Evolutionary conservation across 2,888 invertebrate species (phyloP), one percentile per base, ranked within the genome.

Genomic region (Drosophila emarginata): DNA sequence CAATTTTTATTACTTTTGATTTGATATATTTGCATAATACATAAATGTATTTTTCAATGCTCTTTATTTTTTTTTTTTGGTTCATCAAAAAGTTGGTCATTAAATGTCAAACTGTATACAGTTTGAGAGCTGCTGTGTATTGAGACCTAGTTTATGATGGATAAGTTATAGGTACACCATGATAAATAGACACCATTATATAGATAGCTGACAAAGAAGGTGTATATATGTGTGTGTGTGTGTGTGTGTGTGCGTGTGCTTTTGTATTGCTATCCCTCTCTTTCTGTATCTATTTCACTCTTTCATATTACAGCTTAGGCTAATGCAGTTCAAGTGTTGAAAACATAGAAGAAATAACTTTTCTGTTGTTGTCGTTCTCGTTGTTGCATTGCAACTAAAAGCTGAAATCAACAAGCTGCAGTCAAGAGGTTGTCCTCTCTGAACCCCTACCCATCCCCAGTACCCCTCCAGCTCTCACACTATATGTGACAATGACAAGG

Each of bases 261-360:
- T n/a, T n/a, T n/a, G n/a, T 9, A 4, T 23, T 26, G 15, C 40
- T 15, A 7, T 45, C 45, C 14, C 39, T 14, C 39, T 14, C 14
- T 14, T 5, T 5, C 14, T 39, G 5, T 14, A n/a, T 39, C 39
- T 58, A 61, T 37, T 14, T 23, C 40, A 11, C 9, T 32, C 21
- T 45, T n/a, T 58, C 63, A 64, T 64, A 57, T 67, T 61, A 62
- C 79, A 79, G 83, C 82, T 82, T 86, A 86, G 82, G 78, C 73
- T 82, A 86, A 82, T 86, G 84, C 82, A 83, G 86, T 78, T 82
- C 87, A 82, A 82, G 82, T 82, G 81, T 68, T 83, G 72, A 75
- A 77, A 86, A 86, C 81, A 80, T 82, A 76, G 69, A 78, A 83
- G 74, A 86, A 80, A 72, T 81, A 77, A 80, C 82, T 82, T 72